These are phyloP conservation scores for Callimorpha dominula DNA, from an alignment of 2,888 invertebrate species.

Conservation along the genomic window DNA sequence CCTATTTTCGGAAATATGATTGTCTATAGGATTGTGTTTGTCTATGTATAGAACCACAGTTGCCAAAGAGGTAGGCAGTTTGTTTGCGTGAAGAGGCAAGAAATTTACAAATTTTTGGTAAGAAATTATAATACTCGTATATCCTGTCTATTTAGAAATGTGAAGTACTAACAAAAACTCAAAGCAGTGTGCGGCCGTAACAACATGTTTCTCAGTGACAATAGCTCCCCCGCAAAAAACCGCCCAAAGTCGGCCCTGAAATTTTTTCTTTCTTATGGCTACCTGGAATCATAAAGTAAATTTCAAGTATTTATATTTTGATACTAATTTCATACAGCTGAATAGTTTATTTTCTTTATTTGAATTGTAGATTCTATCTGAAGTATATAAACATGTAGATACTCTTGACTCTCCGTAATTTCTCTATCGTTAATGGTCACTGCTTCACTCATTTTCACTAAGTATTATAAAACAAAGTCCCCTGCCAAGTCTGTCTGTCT, in stretches of 20 bases:
- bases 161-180: background rate
- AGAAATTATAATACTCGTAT: no score
- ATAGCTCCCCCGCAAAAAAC: slow-evolving; percentile 19
- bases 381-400: background rate
- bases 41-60: no score
- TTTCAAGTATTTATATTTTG: background rate
- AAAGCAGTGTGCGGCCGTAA: slow-evolving; percentile 19
- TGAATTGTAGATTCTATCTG: background rate
- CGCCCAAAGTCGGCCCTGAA: slow-evolving; percentile 1
- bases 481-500: no score
- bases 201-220: slow-evolving; percentile 8
- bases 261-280: background rate
- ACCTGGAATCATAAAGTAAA: slow-evolving; percentile 6
- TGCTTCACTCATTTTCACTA: no score
- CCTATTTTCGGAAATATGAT: no score
- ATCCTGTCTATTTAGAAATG: background rate
- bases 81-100: no score
- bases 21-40: no score
- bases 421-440: background rate
- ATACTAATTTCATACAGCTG: background rate
- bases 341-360: background rate
- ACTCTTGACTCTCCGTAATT: background rate
- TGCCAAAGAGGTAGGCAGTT: no score
- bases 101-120: no score
- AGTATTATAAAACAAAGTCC: no score